phyloP scores from a whole-genome alignment of 2,797 vertebrate species.

The Gymnodraco acuticeps region DNA sequence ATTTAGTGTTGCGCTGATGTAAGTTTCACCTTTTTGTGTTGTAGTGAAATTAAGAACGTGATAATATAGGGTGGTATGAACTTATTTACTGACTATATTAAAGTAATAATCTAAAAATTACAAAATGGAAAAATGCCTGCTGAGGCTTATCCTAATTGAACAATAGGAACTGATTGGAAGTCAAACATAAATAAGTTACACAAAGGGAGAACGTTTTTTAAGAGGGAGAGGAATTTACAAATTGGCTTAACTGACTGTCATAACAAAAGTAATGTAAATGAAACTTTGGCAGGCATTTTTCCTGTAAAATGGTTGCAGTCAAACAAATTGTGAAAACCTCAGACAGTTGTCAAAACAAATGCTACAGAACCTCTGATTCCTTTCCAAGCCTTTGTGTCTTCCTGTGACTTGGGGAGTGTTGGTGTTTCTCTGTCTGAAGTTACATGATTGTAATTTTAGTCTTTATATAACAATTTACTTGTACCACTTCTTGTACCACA shows the following conservation, averaged over 20 bases:
- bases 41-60: constrained; percentile 7
- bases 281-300: not conserved
- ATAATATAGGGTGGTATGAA: constrained; percentile 14
- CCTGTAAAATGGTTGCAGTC: not conserved
- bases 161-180: not conserved
- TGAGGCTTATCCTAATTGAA: not conserved
- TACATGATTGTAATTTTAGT: not conserved
- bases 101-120: too few species aligned
- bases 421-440: not conserved
- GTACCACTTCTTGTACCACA: not conserved
- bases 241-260: not conserved
- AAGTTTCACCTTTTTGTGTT: constrained; percentile 4
- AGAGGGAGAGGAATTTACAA: not conserved
- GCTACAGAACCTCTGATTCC: not conserved
- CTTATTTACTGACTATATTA: not conserved
- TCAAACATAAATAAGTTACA: not conserved
- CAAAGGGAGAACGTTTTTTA: not conserved
- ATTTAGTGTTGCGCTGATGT: not conserved
- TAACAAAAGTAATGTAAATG: not conserved
- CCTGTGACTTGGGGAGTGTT: not conserved
- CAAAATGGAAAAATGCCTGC: too few species aligned
- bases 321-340: not conserved
- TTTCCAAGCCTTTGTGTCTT: not conserved
- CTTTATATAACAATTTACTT: not conserved
- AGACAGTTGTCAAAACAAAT: not conserved